Percentiles rank a stretch among this genome's conserved stretches.
Evolutionary conservation across 2,797 vertebrate species (phyloP).

Genomic region (Myotis findleyi): DNA sequence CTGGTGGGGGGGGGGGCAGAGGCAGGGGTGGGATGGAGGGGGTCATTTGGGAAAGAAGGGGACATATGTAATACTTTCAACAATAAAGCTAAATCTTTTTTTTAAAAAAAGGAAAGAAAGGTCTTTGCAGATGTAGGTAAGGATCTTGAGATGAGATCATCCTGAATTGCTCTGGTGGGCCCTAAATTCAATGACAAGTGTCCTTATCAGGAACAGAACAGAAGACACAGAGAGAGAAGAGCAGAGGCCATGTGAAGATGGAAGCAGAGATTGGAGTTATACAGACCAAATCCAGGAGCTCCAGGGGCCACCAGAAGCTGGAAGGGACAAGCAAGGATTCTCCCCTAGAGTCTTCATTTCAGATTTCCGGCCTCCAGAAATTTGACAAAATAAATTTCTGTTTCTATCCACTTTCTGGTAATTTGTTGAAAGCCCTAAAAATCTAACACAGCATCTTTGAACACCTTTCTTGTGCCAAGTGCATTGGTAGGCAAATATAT

Average conservation of each 20-base stretch:
- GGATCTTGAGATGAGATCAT: slow-evolving; percentile 17
- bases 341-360: background rate
- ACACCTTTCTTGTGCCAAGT: background rate
- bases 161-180: background rate
- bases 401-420: background rate
- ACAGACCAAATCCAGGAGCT: background rate
- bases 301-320: background rate
- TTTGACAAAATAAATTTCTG: background rate
- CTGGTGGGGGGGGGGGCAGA: too few species aligned
- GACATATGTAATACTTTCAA: too few species aligned
- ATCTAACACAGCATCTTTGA: background rate
- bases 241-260: background rate
- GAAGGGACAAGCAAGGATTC: background rate
- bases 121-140: background rate
- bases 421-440: background rate
- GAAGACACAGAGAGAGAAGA: background rate
- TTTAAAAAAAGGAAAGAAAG: background rate
- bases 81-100: too few species aligned
- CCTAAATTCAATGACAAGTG: background rate
- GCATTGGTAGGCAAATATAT: background rate
- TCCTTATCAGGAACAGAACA: background rate
- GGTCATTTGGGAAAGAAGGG: too few species aligned
- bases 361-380: background rate
- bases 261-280: background rate
- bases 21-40: too few species aligned